phyloP scores from a whole-genome alignment of 2,888 invertebrate genomes.

The Lasioglossum leucozonium region DNA sequence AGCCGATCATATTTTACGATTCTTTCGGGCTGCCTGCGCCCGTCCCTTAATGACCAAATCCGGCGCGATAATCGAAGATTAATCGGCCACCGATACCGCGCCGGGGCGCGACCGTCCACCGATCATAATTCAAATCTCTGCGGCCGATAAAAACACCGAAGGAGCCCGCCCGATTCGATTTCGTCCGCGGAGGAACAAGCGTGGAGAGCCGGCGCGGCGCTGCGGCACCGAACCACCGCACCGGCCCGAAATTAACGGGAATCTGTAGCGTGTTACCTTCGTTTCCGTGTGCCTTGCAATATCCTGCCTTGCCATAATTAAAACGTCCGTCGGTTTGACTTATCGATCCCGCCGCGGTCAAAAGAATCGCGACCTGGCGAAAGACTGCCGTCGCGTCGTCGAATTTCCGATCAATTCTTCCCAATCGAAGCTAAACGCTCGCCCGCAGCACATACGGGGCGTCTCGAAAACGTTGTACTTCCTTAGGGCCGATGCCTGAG shows the following conservation, averaged over 20 bases:
- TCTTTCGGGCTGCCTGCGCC: slow-evolving; percentile 39
- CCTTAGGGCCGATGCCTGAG: too few relatives aligned
- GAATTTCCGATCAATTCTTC: slow-evolving; percentile 23
- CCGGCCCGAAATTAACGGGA: slow-evolving; percentile 58
- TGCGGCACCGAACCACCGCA: neutral
- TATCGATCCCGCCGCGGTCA: slow-evolving; percentile 57
- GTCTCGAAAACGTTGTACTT: neutral
- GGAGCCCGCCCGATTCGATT: slow-evolving; percentile 34
- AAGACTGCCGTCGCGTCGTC: slow-evolving; percentile 23
- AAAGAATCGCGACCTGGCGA: slow-evolving; percentile 48
- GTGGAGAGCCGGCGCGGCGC: neutral
- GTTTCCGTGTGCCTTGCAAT: slow-evolving; percentile 71
- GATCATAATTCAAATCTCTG: slow-evolving; percentile 71
- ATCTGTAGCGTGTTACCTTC: slow-evolving; percentile 52
- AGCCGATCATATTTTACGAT: slow-evolving; percentile 54
- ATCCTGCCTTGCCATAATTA: slow-evolving; percentile 72
- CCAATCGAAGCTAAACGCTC: neutral
- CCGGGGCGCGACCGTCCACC: slow-evolving; percentile 3
- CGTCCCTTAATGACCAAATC: slow-evolving; percentile 63
- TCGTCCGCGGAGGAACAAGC: slow-evolving; percentile 37
- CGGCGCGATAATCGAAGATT: slow-evolving; percentile 68
- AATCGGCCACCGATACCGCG: slow-evolving; percentile 57
- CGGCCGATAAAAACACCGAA: slow-evolving; percentile 54
- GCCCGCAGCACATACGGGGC: neutral
- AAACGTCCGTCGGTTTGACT: slow-evolving; percentile 72